phyloP scores from a whole-genome alignment of 2,888 invertebrate genomes.

The Coronaproctus castanopsis region DNA sequence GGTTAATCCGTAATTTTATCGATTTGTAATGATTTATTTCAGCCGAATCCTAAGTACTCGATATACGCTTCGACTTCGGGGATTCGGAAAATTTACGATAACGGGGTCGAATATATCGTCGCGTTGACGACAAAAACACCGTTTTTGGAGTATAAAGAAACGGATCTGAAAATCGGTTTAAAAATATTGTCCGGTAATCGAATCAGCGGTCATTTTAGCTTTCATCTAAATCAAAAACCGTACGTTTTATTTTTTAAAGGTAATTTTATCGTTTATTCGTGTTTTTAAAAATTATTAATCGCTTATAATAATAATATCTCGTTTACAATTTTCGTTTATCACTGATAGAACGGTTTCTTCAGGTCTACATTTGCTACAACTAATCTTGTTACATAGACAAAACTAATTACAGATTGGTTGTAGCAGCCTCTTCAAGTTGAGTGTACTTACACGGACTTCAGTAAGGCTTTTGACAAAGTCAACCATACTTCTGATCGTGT shows the following conservation, averaged over 20 bases:
- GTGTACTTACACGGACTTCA: too few species aligned
- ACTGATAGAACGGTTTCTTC: neutral
- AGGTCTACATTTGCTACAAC: neutral
- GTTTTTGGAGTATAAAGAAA: conserved; percentile 15
- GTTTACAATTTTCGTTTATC: neutral
- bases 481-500: too few species aligned
- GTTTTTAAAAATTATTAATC: too few species aligned
- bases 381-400: too few species aligned
- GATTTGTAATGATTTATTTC: too few species aligned
- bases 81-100: conserved; percentile 11
- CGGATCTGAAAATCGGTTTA: conserved; percentile 11
- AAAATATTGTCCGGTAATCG: conserved; percentile 14
- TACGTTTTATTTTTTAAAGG: conserved; percentile 18
- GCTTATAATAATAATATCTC: neutral
- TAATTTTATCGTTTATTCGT: too few species aligned
- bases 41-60: conserved; percentile 19
- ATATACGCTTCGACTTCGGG: conserved; percentile 16
- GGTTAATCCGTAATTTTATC: too few species aligned
- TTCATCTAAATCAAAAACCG: conserved; percentile 17
- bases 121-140: conserved; percentile 16
- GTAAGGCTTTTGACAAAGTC: too few species aligned
- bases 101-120: conserved; percentile 6
- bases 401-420: too few species aligned
- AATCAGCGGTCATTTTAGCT: conserved; percentile 15
- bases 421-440: too few species aligned